Evolutionary conservation across 2,797 vertebrate species (phyloP), one percentile per base, ranked within the genome.

Genomic region (Monodelphis domestica): DNA sequence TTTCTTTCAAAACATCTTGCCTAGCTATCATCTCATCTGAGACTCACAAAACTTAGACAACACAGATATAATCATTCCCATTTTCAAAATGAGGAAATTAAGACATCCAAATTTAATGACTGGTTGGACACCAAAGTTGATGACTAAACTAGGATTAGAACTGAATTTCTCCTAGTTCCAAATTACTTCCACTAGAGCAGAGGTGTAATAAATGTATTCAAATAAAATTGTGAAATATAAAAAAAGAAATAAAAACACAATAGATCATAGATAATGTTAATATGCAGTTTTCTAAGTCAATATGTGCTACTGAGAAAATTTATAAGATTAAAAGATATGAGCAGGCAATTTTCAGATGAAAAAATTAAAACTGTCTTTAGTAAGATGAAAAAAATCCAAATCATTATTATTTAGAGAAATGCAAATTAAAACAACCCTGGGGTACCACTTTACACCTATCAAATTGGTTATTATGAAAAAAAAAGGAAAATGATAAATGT

Each of bases 1-100:
- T 59, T 87, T 54, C 17, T 78, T 89, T 63, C 53, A 91, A 89
- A 91, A 94, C 91, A 12, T 87, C 12, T 56, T 70, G 51, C 51
- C 78, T 14, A 89, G 51, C 52, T 38, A 87, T 89, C 87, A 91
- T 88, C 2, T 88, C 1, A 63, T 29, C 89, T 94, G 91, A 91
- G 10, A 52, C 0, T 90, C 45, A 50, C n/a, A 93, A 89, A 84
- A n/a, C n/a, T 17, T 91, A 87, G 88, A 93, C 84, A 45, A 95
- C n/a, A 53, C 90, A 78, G 70, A 33, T 5, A 53, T 89, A 87
- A 53, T 55, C 87, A 89, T 54, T 38, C 94, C 63, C 14, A 91
- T 87, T 52, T 84, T 88, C 93, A 94, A 93, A 6, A 59, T 56
- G 52, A 90, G 14, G 54, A 70, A 93, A 94, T 93, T 53, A 63